Evolutionary conservation across 2,888 invertebrate species (phyloP).

Genomic region (Hydrotaea diabolus): DNA sequence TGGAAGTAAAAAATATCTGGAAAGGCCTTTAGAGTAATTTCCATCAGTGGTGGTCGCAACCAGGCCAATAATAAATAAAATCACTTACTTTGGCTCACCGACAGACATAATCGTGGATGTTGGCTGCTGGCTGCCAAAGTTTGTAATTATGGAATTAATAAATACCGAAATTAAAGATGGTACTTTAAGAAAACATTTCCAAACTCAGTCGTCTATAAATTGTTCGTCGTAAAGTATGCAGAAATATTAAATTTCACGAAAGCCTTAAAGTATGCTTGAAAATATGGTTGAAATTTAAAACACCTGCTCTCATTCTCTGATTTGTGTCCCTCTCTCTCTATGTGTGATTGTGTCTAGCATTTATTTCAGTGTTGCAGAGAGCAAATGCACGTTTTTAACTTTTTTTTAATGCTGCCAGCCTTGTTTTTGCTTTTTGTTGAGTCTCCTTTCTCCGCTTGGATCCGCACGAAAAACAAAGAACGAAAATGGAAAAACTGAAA

Average conservation of each 20-base stretch:
- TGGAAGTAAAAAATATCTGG: constrained; percentile 13
- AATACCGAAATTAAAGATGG: constrained; percentile 1
- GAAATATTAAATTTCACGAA: constrained; percentile 17
- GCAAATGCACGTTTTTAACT: constrained; percentile 36
- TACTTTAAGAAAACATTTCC: constrained; percentile 5
- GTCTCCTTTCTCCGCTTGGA: neutral
- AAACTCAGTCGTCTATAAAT: constrained; percentile 2
- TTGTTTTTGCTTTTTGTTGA: neutral
- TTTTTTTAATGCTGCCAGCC: constrained; percentile 14
- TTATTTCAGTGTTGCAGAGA: constrained; percentile 31
- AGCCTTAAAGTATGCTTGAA: constrained; percentile 36
- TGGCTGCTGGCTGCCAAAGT: neutral
- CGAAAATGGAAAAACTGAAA: constrained; percentile 12
- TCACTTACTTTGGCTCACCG: constrained; percentile 24
- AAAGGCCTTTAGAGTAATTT: constrained; percentile 21
- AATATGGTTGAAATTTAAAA: constrained; percentile 2
- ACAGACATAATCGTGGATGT: constrained; percentile 21
- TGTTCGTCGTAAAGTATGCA: constrained; percentile 25
- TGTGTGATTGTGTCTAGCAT: no score
- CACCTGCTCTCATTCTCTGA: constrained; percentile 34
- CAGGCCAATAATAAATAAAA: constrained; percentile 36
- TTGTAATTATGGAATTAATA: constrained; percentile 41
- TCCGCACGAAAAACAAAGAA: neutral
- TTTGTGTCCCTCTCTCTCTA: neutral
- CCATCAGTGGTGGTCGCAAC: constrained; percentile 9